Base-by-base conservation (phyloP, 2,888 invertebrate genomes). In the Rhagium mordax region DNA sequence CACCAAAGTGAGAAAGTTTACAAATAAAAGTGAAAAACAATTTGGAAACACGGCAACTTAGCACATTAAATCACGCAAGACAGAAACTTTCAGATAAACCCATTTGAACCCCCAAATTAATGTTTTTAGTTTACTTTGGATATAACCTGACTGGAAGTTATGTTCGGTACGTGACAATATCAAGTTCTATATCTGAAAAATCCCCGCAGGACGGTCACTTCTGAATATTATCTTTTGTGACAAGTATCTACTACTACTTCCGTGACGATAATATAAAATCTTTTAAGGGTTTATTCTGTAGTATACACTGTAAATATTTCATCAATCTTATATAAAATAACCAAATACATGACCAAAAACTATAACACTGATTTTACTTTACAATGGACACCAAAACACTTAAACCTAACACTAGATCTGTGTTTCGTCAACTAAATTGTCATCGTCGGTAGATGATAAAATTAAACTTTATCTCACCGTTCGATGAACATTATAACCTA, bases 41-140 rank as follows among this genome's bases (percentile, higher is more conserved):
- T 72, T 68, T 71, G 47, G 51, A 29, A 69, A 49, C 48, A 62
- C 29, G 60, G 51, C 70, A 72, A 69, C 48, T 55, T 69, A 15
- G 57, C 51, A 55, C 71, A 64, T 69, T 74, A 72, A 74, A 74
- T 74, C 74, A 74, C 69, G 60, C 59, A 55, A 51, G 69, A 51
- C 55, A 49, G n/a, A 66, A 74, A 64, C 55, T 72, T 64, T 64
- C 24, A 60, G 71, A 74, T 74, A 74, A 74, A 74, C 59, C 71
- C 74, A 64, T 71, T 74, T 60, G 74, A 74, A 74, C 70, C 73
- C 70, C 66, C 47, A 71, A 74, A 72, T 74, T 74, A 74, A 71
- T 71, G 74, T 70, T 74, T 74, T 72, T 66, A 71, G 70, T 74
- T 74, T 61, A 66, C 71, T 69, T 60, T 60, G 70, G 69, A 74